Percentiles rank a stretch among this genome's conserved stretches.
Conservation (phyloP, 1,140 invertebrate species). For the Bradynema listronoti region DNA sequence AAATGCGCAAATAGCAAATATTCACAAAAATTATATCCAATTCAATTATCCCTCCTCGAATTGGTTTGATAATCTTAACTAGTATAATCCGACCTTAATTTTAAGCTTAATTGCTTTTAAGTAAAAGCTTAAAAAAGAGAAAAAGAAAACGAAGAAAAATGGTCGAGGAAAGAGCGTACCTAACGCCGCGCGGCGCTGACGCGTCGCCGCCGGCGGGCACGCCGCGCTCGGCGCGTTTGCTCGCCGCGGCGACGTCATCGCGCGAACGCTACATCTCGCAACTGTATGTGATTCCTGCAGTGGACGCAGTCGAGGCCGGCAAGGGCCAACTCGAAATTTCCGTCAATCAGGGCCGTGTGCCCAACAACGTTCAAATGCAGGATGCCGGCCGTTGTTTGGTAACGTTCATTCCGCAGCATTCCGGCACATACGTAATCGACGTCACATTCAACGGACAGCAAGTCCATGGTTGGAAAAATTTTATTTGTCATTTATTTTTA, state of each 20-base stretch:
- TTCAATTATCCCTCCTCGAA: too few relatives aligned
- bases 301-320: slow-evolving; percentile 87
- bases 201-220: too few relatives aligned
- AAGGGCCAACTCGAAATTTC: slow-evolving; percentile 95
- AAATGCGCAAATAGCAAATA: too few relatives aligned
- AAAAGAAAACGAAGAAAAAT: background rate
- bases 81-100: too few relatives aligned
- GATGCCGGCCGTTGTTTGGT: slow-evolving; percentile 83
- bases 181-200: too few relatives aligned
- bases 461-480: slow-evolving; percentile 66
- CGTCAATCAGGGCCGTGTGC: slow-evolving; percentile 92
- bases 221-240: too few relatives aligned
- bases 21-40: too few relatives aligned
- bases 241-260: too few relatives aligned
- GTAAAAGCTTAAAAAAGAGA: background rate
- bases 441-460: slow-evolving; percentile 96
- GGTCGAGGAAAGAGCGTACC: too few relatives aligned
- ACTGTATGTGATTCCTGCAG: slow-evolving; percentile 63
- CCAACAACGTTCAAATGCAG: slow-evolving; percentile 90
- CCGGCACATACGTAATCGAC: slow-evolving; percentile 69
- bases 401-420: slow-evolving; percentile 86
- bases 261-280: slow-evolving; percentile 47
- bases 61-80: too few relatives aligned
- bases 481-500: too few relatives aligned
- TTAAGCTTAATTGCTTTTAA: too few relatives aligned